Evolutionary conservation across 1,140 invertebrate species (phyloP).

Genomic region (Cydia fagiglandana): DNA sequence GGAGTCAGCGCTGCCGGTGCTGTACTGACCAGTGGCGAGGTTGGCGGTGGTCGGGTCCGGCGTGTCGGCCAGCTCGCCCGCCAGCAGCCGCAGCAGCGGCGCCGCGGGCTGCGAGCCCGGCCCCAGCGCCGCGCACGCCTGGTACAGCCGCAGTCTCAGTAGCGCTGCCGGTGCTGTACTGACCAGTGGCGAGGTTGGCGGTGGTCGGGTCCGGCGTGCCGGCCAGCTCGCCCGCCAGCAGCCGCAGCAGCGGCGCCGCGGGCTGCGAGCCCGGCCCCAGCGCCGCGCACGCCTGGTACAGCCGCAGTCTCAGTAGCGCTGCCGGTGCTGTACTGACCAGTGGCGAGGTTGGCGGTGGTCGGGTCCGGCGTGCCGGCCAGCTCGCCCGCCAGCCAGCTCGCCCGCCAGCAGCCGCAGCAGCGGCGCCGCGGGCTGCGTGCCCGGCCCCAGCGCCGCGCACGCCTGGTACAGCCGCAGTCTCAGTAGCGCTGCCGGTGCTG

Average conservation of each 20-base stretch:
- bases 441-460: conserved; percentile 89
- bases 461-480: conserved; percentile 95
- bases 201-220: conserved; percentile 93
- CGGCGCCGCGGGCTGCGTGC: conserved; percentile 90
- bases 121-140: conserved; percentile 91
- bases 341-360: conserved; percentile 94
- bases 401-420: conserved; percentile 96
- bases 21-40: conserved; percentile 82
- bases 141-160: conserved; percentile 94
- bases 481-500: conserved; percentile 94
- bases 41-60: conserved; percentile 97
- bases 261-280: conserved; percentile 90
- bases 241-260: conserved; percentile 91
- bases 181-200: conserved; percentile 90
- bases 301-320: conserved; percentile 93
- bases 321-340: conserved; percentile 84
- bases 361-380: conserved; percentile 93
- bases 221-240: conserved; percentile 98
- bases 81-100: conserved; percentile 94
- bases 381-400: too few relatives aligned
- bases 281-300: conserved; percentile 94
- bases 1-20: not conserved
- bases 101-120: conserved; percentile 91
- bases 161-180: conserved; percentile 90
- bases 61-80: conserved; percentile 95